These are phyloP conservation scores for Muscicapa striata DNA, from an alignment of 2,797 vertebrate species.

Conservation along the genomic window DNA sequence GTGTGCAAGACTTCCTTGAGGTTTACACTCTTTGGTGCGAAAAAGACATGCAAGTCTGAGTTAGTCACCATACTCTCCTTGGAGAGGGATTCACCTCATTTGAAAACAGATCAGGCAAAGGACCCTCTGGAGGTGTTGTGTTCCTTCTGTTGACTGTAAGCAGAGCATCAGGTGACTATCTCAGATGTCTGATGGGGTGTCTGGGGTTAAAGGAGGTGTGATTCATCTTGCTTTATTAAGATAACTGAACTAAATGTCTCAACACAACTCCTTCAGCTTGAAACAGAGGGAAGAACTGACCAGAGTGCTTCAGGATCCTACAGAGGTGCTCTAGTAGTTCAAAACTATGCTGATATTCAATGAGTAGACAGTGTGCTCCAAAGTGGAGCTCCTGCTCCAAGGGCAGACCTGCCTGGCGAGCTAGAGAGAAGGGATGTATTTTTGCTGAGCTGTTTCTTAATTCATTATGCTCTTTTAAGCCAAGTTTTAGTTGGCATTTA, in stretches of 20 bases:
- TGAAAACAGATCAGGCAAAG: background rate
- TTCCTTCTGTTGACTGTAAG: background rate
- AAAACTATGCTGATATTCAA: background rate
- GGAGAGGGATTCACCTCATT: background rate
- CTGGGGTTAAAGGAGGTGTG: background rate
- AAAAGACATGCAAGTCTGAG: background rate
- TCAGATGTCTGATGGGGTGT: background rate
- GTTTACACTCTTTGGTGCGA: background rate
- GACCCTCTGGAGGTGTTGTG: background rate
- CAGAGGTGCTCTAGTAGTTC: background rate
- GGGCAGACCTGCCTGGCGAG: background rate
- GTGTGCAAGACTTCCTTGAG: background rate
- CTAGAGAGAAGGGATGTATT: background rate
- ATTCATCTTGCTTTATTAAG: constrained; percentile 36
- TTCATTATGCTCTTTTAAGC: background rate
- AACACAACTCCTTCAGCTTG: background rate
- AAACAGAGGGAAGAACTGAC: background rate
- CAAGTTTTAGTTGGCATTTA: constrained; percentile 29
- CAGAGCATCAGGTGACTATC: background rate
- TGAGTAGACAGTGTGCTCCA: background rate
- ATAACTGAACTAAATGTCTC: background rate
- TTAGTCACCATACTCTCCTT: background rate
- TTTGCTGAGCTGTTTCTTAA: background rate
- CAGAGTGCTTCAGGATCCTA: background rate
- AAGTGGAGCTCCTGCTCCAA: background rate